Percentiles rank a stretch among this genome's conserved stretches.
These are phyloP conservation scores for Epinotia bilunana DNA, from an alignment of 2,888 invertebrate species.

Conservation along the genomic window DNA sequence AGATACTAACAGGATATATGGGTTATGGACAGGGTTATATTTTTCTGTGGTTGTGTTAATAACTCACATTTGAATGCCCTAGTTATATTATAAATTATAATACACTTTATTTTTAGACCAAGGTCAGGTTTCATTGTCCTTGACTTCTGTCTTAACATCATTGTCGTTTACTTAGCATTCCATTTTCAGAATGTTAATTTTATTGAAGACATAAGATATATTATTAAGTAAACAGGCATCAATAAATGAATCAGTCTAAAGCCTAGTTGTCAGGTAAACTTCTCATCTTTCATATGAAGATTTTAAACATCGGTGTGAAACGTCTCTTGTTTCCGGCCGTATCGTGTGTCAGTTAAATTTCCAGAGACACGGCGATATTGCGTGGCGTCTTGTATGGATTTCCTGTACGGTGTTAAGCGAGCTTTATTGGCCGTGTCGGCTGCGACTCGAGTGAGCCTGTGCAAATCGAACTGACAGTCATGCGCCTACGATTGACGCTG, in stretches of 20 bases:
- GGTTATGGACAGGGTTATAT: no score
- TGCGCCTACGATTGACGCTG: slow-evolving; percentile 69
- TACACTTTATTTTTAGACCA: no score
- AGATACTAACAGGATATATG: no score
- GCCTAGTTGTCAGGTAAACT: not conserved
- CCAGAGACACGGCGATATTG: slow-evolving; percentile 52
- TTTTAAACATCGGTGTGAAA: slow-evolving; percentile 2
- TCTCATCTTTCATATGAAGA: not conserved
- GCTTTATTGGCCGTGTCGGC: slow-evolving; percentile 74
- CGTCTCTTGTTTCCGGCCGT: slow-evolving; percentile 11
- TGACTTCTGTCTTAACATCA: no score
- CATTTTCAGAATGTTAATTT: no score
- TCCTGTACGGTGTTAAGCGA: slow-evolving; percentile 66
- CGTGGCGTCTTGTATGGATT: slow-evolving; percentile 61
- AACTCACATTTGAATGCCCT: no score
- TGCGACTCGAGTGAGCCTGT: slow-evolving; percentile 56
- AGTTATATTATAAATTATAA: no score
- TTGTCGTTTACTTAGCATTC: no score
- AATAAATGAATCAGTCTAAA: not conserved
- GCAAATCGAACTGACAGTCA: slow-evolving; percentile 78
- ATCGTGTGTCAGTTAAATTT: slow-evolving; percentile 21
- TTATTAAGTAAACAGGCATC: no score
- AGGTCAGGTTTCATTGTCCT: no score
- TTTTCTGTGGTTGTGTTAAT: no score
- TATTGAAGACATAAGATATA: no score